Evolutionary conservation across 92 coral and sea anemone species (phyloP).

Genomic region (Palythoa caribaeorum): DNA sequence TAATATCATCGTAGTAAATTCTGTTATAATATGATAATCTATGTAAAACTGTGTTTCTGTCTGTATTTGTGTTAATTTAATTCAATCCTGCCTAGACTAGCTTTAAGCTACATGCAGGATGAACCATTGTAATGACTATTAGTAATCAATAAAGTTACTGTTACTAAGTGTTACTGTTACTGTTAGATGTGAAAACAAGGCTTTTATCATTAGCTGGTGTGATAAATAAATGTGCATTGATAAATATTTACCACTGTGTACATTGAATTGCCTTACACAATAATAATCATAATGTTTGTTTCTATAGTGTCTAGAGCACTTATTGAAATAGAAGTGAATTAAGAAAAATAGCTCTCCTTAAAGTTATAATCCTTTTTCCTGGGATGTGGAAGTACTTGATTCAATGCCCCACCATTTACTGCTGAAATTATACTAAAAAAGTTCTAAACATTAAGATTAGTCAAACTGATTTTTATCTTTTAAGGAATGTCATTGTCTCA

Average conservation of each 20-base stretch:
- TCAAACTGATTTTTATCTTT: background rate
- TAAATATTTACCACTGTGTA: conserved; percentile 6
- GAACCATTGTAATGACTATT: too few relatives aligned
- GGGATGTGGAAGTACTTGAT: conserved; percentile 5
- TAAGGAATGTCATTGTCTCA: conserved; percentile 57
- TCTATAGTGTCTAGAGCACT: conserved; percentile 8
- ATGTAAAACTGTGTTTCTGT: too few relatives aligned
- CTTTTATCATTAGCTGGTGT: background rate
- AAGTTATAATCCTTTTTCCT: conserved; percentile 2
- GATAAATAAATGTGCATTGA: background rate
- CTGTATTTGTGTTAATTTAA: too few relatives aligned
- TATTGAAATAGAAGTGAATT: conserved; percentile 5
- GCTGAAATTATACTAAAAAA: background rate
- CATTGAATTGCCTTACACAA: conserved; percentile 3
- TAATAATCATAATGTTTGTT: background rate
- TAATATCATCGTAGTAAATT: too few relatives aligned
- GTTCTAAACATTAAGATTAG: background rate
- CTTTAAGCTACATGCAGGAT: too few relatives aligned
- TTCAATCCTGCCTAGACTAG: too few relatives aligned
- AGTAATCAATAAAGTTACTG: too few relatives aligned
- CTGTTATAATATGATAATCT: too few relatives aligned
- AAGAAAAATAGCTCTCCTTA: conserved; percentile 7
- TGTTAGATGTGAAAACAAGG: background rate
- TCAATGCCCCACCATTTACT: background rate
- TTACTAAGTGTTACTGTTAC: too few relatives aligned